A percentile compares a stretch with the other conserved stretches of the same genome.
These are phyloP conservation scores for Pterocles burchelli DNA, from an alignment of 2,113 vertebrate species.

Conservation along the genomic window DNA sequence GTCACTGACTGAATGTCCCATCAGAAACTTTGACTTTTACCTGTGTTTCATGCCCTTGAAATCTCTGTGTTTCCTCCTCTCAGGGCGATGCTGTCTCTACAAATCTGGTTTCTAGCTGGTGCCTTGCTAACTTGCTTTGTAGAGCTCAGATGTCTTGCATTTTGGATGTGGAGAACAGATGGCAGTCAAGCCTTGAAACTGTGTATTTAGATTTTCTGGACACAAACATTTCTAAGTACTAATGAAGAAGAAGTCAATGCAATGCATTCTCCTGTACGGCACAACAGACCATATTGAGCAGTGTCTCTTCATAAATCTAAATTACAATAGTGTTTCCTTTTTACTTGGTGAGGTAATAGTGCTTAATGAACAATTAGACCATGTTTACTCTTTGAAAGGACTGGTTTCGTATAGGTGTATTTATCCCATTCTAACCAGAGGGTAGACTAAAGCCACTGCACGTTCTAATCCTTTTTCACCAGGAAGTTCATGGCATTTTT, in stretches of 20 bases:
- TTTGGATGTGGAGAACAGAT: not conserved
- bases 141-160: not conserved
- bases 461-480: not conserved
- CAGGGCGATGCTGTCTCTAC: rapidly evolving
- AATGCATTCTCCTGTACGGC: not conserved
- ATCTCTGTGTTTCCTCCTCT: not conserved
- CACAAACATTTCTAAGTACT: not conserved
- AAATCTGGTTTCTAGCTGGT: not conserved
- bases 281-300: not conserved
- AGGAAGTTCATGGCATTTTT: not conserved
- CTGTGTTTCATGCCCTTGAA: not conserved
- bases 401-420: not conserved
- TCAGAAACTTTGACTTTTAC: not conserved
- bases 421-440: not conserved
- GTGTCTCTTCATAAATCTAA: not conserved
- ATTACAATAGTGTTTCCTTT: not conserved
- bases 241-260: not conserved
- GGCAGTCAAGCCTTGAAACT: not conserved
- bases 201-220: not conserved
- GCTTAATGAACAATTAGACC: not conserved
- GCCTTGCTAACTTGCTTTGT: not conserved
- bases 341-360: not conserved
- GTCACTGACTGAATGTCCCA: not conserved
- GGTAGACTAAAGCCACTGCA: not conserved
- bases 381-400: not conserved